A percentile compares a stretch with the other conserved stretches of the same genome.
Conservation (phyloP, 2,888 invertebrate species). For the Pristionchus fissidentatus region DNA sequence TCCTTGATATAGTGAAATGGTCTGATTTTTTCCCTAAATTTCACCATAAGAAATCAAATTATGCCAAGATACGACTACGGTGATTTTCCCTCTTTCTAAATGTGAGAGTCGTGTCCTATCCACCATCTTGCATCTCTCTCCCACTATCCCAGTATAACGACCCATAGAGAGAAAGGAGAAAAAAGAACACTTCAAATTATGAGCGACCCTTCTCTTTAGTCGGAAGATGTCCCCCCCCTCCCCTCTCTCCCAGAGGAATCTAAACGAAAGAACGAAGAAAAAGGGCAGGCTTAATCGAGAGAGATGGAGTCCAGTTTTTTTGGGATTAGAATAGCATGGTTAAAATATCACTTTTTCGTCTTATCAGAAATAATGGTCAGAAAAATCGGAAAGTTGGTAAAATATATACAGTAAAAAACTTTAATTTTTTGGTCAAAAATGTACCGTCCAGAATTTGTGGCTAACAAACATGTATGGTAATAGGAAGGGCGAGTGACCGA, state of each 20-base stretch:
- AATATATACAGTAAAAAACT: neutral
- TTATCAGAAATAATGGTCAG: neutral
- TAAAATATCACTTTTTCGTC: no score
- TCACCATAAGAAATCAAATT: no score
- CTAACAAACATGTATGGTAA: neutral
- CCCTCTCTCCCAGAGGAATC: neutral
- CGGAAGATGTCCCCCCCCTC: neutral
- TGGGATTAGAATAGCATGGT: no score
- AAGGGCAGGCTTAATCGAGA: neutral
- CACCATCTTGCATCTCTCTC: constrained; percentile 7
- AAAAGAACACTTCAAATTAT: constrained; percentile 35
- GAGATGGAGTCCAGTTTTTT: no score
- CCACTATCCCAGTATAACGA: constrained; percentile 23
- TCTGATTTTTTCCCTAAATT: no score
- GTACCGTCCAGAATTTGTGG: neutral
- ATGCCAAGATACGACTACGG: no score
- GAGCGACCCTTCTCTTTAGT: constrained; percentile 23
- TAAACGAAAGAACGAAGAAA: neutral
- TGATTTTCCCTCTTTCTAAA: no score
- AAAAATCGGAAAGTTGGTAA: neutral
- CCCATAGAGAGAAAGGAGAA: neutral
- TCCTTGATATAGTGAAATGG: no score
- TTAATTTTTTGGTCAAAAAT: neutral
- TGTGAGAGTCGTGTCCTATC: no score
- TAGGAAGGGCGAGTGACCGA: neutral